A percentile compares a stretch with the other conserved stretches of the same genome.
These are phyloP conservation scores for Trichopoda pennipes DNA, from an alignment of 2,888 invertebrate species.

Conservation along the genomic window DNA sequence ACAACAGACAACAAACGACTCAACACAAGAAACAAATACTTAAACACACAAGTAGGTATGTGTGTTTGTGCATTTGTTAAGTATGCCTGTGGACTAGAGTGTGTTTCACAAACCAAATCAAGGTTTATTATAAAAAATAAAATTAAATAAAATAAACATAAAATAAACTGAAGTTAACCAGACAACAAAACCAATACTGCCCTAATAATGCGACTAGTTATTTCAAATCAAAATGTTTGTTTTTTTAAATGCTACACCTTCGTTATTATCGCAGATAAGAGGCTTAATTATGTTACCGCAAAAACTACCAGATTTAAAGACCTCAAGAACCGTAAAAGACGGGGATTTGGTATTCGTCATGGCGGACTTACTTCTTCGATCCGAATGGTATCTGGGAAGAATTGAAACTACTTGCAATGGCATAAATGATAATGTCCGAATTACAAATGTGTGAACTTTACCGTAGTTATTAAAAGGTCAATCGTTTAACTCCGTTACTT, in stretches of 20 bases:
- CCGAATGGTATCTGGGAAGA: too few relatives aligned
- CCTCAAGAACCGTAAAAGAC: too few relatives aligned
- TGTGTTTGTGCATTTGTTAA: neutral
- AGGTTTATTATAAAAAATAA: constrained; percentile 51
- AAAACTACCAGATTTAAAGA: too few relatives aligned
- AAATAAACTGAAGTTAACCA: constrained; percentile 31
- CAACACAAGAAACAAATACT: constrained; percentile 36
- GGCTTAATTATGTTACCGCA: too few relatives aligned
- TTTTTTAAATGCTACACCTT: constrained; percentile 13
- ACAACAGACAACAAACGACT: constrained; percentile 52
- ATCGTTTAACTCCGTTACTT: too few relatives aligned
- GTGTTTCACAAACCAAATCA: constrained; percentile 55
- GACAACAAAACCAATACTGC: constrained; percentile 1
- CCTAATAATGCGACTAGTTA: neutral
- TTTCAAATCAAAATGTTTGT: constrained; percentile 1
- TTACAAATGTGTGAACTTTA: too few relatives aligned
- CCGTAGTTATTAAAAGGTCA: too few relatives aligned
- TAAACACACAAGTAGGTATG: neutral
- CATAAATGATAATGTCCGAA: too few relatives aligned
- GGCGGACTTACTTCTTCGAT: too few relatives aligned
- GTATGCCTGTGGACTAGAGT: neutral
- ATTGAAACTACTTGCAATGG: too few relatives aligned
- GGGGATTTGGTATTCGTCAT: too few relatives aligned
- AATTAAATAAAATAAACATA: constrained; percentile 37
- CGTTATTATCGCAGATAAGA: neutral